Conservation (phyloP, 2,888 invertebrate genomes). For the Pogonocherus hispidulus region DNA sequence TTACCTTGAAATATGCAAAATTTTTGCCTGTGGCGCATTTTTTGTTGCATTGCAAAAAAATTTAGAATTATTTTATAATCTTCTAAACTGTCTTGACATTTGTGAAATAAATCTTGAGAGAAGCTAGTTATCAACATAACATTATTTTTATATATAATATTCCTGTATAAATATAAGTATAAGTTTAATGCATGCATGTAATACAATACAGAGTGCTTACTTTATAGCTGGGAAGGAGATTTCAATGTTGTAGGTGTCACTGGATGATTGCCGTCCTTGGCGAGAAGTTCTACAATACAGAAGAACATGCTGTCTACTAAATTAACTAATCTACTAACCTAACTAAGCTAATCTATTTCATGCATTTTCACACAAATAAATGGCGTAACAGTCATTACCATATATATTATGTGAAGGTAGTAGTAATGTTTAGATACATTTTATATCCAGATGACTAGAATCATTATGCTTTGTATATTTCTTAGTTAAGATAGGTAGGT, state of each 20-base stretch:
- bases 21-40: no score
- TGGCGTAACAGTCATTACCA: neutral
- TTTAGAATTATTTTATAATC: no score
- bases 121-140: no score
- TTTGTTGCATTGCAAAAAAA: no score
- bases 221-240: slow-evolving; percentile 93
- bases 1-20: no score
- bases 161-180: no score
- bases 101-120: no score
- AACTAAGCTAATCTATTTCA: slow-evolving; percentile 23
- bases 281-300: slow-evolving; percentile 77
- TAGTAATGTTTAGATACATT: neutral
- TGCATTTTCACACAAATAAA: slow-evolving; percentile 11
- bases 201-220: slow-evolving; percentile 73
- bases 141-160: no score
- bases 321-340: slow-evolving; percentile 56
- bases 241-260: slow-evolving; percentile 92
- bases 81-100: no score
- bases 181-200: slow-evolving; percentile 1
- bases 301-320: slow-evolving; percentile 64
- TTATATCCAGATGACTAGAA: no score
- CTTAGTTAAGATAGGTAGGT: neutral
- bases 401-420: neutral
- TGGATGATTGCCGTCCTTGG: slow-evolving; percentile 89
- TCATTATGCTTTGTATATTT: neutral